Base-by-base conservation (phyloP, 1,140 invertebrate species). In the Tetragonula clypearis region DNA sequence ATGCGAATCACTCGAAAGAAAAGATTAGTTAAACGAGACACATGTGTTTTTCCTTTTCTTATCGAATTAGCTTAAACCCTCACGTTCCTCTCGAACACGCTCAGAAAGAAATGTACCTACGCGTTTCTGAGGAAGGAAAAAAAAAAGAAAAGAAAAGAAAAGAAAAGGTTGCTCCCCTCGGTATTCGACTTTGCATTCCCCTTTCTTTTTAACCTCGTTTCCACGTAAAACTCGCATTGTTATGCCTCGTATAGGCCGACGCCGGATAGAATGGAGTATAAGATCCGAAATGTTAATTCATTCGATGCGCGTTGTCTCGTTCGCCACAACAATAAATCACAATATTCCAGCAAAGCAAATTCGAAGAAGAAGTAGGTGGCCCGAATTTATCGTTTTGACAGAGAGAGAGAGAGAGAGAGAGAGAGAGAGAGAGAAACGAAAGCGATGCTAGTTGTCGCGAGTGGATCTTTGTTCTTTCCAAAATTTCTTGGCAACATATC, bases 121-220 rank as follows among this genome's bases (percentile, higher is more conserved):
- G 55, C 55, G 55, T 56, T 56, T 56, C 5, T 5, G 15, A 56
- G 17, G 15, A 15, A 56, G 15, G 0, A 14, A 17, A 56, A 55
- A 14, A 4, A 14, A 17, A 56, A 55, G 11, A 55, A 14, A 55
- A 55, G 15, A 55, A 35, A 4, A 14, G 15, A 56, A 15, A 5
- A 30, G 30, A 56, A 14, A 65, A 65, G 62, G 14, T 41, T 69
- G 74, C 75, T 81, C 74, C 72, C 72, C 17, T 80, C 35, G 73
- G 86, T 85, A 83, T 75, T 90, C 75, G 65, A 82, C 55, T 78
- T 78, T 65, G 82, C 85, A 85, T 81, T 87, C 82, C 41, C 58
- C 79, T 90, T 90, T 89, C 85, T 85, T 90, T 68, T 90, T 68
- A 90, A 89, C 88, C 88, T 89, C 68, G 21, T 89, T 90, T 90